Percentiles rank a stretch among this genome's conserved stretches.
phyloP scores from a whole-genome alignment of 2,888 invertebrate genomes.

The Sabatieria punctata region DNA sequence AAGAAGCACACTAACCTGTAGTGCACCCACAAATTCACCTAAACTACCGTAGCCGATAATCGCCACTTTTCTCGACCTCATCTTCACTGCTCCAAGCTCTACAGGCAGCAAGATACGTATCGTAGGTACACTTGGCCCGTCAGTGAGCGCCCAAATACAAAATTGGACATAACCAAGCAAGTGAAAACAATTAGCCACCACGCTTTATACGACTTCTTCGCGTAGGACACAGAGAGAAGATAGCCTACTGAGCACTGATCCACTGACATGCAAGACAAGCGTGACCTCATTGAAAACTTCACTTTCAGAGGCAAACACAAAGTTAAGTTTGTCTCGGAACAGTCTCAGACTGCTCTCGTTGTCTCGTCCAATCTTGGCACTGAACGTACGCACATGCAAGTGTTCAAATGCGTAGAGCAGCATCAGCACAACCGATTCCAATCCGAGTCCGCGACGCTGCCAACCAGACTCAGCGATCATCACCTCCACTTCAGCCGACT shows the following conservation, averaged over 20 bases:
- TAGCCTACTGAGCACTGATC: too few species aligned
- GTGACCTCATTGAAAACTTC: slow-evolving; percentile 65
- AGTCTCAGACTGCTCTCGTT: slow-evolving; percentile 58
- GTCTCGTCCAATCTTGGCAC: slow-evolving; percentile 58
- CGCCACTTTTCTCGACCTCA: slow-evolving; percentile 18
- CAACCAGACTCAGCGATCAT: slow-evolving; percentile 70
- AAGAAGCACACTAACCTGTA: neutral
- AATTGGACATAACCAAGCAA: too few species aligned
- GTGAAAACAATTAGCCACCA: too few species aligned
- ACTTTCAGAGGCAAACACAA: slow-evolving; percentile 45
- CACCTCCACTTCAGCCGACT: slow-evolving; percentile 58
- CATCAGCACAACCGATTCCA: slow-evolving; percentile 65
- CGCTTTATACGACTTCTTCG: too few species aligned
- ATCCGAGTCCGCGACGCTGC: slow-evolving; percentile 56
- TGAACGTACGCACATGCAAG: slow-evolving; percentile 47
- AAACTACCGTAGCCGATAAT: slow-evolving; percentile 27
- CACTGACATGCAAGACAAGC: slow-evolving; percentile 45
- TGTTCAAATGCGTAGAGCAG: slow-evolving; percentile 56
- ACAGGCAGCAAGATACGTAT: too few species aligned
- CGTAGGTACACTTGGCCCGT: too few species aligned
- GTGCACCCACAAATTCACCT: slow-evolving; percentile 13
- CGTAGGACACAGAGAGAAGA: too few species aligned
- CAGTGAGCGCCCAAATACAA: too few species aligned
- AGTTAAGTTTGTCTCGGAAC: slow-evolving; percentile 57
- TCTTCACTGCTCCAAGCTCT: slow-evolving; percentile 9